Percentiles rank a stretch among this genome's conserved stretches.
Conservation (phyloP, 92 coral and sea anemone species). For the Umimayanthus chanpuru region DNA sequence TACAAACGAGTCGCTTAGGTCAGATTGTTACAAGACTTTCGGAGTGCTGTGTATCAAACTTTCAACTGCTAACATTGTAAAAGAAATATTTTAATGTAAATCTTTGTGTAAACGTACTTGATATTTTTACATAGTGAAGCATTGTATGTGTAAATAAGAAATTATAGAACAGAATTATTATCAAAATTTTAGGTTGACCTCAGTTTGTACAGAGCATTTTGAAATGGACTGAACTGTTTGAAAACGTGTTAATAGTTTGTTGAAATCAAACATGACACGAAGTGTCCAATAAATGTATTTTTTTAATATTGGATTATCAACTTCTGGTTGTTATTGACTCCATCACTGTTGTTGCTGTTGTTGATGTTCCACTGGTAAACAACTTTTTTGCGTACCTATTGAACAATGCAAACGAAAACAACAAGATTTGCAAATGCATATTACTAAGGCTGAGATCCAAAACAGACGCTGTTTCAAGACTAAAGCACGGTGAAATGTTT, state of each 20-base stretch:
- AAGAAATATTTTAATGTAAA: constrained; percentile 15
- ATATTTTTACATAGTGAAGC: constrained; percentile 28
- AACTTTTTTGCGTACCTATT: background rate
- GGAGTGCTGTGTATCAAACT: constrained; percentile 32
- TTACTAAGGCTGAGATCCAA: no score
- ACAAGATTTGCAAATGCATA: background rate
- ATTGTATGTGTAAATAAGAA: constrained; percentile 36
- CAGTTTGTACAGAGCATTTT: constrained; percentile 42
- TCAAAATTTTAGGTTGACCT: constrained; percentile 12
- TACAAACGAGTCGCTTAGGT: background rate
- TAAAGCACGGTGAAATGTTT: background rate
- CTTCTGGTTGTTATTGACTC: background rate
- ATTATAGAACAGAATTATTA: constrained; percentile 3
- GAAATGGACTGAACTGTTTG: constrained; percentile 13
- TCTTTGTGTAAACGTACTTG: constrained; percentile 30
- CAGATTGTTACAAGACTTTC: background rate
- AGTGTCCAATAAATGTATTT: constrained; percentile 43
- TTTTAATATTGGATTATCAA: background rate
- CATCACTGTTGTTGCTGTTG: background rate
- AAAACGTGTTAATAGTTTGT: background rate
- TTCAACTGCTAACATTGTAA: background rate
- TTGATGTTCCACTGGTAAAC: background rate
- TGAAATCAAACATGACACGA: constrained; percentile 28
- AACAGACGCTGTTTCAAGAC: background rate
- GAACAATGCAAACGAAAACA: background rate